Percentiles rank a stretch among this genome's conserved stretches.
Conservation (phyloP, 2,797 vertebrate species). For the Poliocrania exsul region DNA sequence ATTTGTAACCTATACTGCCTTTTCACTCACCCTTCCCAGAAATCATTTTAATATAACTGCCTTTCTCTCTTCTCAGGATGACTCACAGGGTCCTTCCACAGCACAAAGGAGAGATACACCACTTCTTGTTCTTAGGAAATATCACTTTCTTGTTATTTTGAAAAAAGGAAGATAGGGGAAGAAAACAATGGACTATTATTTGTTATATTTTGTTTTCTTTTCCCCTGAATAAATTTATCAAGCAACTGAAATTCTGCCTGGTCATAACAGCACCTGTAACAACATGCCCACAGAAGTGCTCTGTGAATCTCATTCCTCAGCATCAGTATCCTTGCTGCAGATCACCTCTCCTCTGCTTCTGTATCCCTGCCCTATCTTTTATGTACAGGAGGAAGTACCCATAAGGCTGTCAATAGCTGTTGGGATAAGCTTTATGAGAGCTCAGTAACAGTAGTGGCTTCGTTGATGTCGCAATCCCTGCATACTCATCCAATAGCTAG, state of each 20-base stretch:
- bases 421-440: neutral
- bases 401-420: neutral
- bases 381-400: neutral
- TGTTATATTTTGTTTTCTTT: conserved; percentile 1
- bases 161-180: neutral
- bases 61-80: neutral
- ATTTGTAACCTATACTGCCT: neutral
- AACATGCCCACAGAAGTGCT: neutral
- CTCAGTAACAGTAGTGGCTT: neutral
- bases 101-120: neutral
- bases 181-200: neutral
- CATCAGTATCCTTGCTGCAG: neutral
- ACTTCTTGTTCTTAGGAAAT: conserved; percentile 21
- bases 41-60: neutral
- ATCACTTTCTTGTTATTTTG: neutral
- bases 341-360: neutral
- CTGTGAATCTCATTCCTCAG: neutral
- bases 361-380: neutral
- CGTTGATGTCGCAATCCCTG: neutral
- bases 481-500: neutral
- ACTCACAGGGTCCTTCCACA: conserved; percentile 23
- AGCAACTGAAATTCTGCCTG: neutral
- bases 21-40: neutral
- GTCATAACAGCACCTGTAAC: neutral
- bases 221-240: neutral